Evolutionary conservation across 1,140 invertebrate genomes (phyloP).

Genomic region (Aphaenogaster ashmeadi): DNA sequence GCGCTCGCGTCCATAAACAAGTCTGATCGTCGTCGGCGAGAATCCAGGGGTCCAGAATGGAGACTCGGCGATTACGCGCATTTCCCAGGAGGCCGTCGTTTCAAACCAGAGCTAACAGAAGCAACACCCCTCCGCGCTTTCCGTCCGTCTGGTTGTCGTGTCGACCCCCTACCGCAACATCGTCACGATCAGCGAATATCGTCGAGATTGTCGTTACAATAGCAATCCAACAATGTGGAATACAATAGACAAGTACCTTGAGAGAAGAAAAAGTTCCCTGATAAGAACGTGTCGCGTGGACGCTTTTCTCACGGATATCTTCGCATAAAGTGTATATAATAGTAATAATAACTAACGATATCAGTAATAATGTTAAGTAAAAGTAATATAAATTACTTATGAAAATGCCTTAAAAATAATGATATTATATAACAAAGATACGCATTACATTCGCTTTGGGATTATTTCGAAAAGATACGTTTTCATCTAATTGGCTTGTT

Average conservation of each 20-base stretch:
- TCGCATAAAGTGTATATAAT: too few species aligned
- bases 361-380: not conserved
- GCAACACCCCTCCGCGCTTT: slow-evolving; percentile 34
- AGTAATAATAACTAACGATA: not conserved
- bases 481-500: slow-evolving; percentile 25
- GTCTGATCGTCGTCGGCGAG: slow-evolving; percentile 75
- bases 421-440: not conserved
- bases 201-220: slow-evolving; percentile 62
- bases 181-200: slow-evolving; percentile 66
- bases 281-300: not conserved
- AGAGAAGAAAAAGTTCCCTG: not conserved
- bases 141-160: slow-evolving; percentile 23
- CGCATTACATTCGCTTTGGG: not conserved
- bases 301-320: not conserved
- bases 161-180: slow-evolving; percentile 50
- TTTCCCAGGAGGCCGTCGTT: slow-evolving; percentile 83
- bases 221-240: slow-evolving; percentile 47
- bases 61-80: slow-evolving; percentile 85
- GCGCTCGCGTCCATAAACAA: slow-evolving; percentile 79
- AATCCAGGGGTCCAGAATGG: slow-evolving; percentile 80
- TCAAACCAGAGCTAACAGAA: slow-evolving; percentile 77
- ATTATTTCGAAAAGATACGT: not conserved
- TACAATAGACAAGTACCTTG: slow-evolving; percentile 12
- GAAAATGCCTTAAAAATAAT: not conserved
- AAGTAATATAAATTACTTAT: not conserved